Percentiles rank a stretch among this genome's conserved stretches.
Evolutionary conservation across 2,113 vertebrate genomes (phyloP).

Genomic region (Macroglossus sobrinus): DNA sequence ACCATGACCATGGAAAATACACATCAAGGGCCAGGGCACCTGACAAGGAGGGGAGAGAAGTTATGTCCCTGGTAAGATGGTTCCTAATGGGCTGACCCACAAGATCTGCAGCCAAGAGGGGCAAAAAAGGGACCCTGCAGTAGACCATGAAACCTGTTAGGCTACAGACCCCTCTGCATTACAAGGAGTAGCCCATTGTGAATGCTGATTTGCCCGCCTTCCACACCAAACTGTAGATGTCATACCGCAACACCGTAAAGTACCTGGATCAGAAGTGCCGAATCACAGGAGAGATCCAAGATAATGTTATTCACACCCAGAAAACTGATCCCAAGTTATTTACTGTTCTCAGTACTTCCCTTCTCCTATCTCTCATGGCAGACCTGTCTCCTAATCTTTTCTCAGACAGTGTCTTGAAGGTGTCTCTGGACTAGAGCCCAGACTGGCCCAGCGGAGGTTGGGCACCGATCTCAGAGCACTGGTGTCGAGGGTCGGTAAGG

Average conservation of each 20-base stretch:
- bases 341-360: not conserved
- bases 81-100: not conserved
- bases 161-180: not conserved
- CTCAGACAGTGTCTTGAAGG: constrained; percentile 2
- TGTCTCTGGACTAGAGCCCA: not conserved
- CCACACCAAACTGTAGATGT: not conserved
- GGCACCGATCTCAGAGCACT: not conserved
- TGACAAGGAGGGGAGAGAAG: not conserved
- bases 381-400: not conserved
- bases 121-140: fast-evolving
- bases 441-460: not conserved
- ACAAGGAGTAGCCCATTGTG: not conserved
- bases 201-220: not conserved
- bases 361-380: not conserved
- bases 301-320: not conserved
- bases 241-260: not conserved
- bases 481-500: fast-evolving
- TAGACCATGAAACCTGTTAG: not conserved
- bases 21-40: not conserved
- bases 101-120: not conserved
- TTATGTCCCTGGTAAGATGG: fast-evolving
- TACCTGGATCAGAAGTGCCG: not conserved
- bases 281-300: not conserved
- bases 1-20: not conserved
- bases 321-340: not conserved